Percentiles rank a stretch among this genome's conserved stretches.
phyloP scores from a whole-genome alignment of 2,797 vertebrate species.

The Neosilurus mollespiculum region DNA sequence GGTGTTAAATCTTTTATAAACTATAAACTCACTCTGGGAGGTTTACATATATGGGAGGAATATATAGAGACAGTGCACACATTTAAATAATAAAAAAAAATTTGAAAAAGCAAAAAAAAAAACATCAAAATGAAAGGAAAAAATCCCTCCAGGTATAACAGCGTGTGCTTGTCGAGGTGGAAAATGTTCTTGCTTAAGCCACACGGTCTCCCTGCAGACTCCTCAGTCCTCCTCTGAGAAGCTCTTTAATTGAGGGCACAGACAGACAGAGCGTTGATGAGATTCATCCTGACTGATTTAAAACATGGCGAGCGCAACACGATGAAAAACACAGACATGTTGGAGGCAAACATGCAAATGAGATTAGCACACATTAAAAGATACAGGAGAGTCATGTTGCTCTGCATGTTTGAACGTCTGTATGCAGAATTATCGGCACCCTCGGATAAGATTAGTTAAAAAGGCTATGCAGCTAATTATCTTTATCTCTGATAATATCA shows the following conservation, averaged over 20 bases:
- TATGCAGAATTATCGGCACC: neutral
- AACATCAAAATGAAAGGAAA: neutral
- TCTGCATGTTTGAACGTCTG: neutral
- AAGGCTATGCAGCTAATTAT: neutral
- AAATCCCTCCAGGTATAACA: neutral
- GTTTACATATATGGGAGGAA: too few relatives aligned
- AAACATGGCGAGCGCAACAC: neutral
- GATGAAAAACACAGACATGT: neutral
- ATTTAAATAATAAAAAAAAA: neutral
- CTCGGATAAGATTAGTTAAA: neutral
- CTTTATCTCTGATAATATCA: neutral
- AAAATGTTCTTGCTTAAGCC: neutral
- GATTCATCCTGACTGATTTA: constrained; percentile 5
- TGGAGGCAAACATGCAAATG: neutral
- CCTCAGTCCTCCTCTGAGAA: neutral
- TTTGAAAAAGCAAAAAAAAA: neutral
- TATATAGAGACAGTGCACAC: neutral
- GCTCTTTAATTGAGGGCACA: neutral
- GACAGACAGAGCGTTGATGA: neutral
- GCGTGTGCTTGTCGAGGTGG: neutral
- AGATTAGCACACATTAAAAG: neutral
- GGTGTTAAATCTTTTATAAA: neutral
- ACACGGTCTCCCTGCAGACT: neutral
- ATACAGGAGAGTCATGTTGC: neutral
- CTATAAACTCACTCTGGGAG: neutral